A percentile compares a stretch with the other conserved stretches of the same genome.
Conservation (phyloP, 2,797 vertebrate genomes). For the Loriculus beryllinus region DNA sequence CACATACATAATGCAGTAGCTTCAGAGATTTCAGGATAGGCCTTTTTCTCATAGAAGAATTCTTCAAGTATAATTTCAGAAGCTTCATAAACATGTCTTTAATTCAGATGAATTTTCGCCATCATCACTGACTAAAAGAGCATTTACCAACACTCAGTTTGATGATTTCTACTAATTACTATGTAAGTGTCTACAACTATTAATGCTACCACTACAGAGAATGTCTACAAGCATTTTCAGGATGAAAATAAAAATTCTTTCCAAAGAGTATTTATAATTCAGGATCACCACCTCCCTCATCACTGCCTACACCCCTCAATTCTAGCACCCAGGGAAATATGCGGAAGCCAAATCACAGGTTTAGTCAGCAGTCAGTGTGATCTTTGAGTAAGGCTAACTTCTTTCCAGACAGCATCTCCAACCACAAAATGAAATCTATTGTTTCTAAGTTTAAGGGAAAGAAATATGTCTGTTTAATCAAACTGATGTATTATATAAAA, state of each 20-base stretch:
- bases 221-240: background rate
- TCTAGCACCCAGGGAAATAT: background rate
- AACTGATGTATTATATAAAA: constrained; percentile 39
- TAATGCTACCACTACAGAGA: background rate
- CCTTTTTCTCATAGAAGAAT: background rate
- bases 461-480: background rate
- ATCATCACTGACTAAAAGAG: background rate
- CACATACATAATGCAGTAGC: background rate
- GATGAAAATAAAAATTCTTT: background rate
- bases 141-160: background rate
- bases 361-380: background rate
- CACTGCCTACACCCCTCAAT: background rate
- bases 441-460: constrained; percentile 1
- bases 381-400: background rate
- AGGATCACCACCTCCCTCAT: background rate
- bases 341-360: background rate
- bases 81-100: background rate
- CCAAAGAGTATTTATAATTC: background rate
- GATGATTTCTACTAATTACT: background rate
- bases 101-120: background rate
- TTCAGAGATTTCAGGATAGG: background rate
- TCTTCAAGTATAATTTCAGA: background rate
- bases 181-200: background rate
- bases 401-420: background rate
- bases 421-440: background rate